These are phyloP conservation scores for Chaetodon auriga DNA, from an alignment of 2,113 vertebrate species.

Conservation along the genomic window DNA sequence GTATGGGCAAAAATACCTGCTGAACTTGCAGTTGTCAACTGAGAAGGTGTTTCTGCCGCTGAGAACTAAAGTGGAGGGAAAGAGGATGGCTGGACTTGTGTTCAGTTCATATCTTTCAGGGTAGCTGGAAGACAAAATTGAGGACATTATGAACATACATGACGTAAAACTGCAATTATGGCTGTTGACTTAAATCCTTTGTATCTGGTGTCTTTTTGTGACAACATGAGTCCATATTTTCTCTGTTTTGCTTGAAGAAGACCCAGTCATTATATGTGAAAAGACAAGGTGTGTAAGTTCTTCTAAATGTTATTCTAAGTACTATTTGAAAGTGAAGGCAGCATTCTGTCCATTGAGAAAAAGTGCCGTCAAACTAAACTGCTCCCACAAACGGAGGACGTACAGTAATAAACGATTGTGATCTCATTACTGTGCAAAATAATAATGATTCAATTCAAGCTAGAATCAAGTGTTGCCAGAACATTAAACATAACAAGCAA, in stretches of 20 bases:
- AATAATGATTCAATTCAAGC: neutral
- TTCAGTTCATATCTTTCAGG: slow-evolving; percentile 64
- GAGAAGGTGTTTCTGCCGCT: slow-evolving; percentile 65
- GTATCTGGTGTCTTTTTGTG: too few species aligned
- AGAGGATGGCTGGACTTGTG: slow-evolving; percentile 60
- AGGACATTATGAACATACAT: neutral
- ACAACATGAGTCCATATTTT: neutral
- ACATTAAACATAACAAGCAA: slow-evolving; percentile 7
- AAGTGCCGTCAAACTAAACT: neutral
- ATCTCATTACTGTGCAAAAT: neutral
- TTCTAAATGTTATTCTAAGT: too few species aligned
- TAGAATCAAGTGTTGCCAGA: neutral
- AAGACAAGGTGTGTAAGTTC: neutral
- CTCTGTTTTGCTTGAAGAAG: neutral
- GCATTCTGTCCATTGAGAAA: neutral
- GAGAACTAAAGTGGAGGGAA: slow-evolving; percentile 68
- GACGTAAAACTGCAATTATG: too few species aligned
- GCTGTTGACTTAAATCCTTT: neutral
- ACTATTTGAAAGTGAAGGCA: neutral
- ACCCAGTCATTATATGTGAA: neutral
- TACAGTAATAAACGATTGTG: neutral
- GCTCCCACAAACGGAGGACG: slow-evolving; percentile 11
- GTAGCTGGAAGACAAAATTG: slow-evolving; percentile 62
- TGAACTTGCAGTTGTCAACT: slow-evolving; percentile 65
- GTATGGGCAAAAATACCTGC: slow-evolving; percentile 70